phyloP scores from a whole-genome alignment of 2,797 vertebrate species.

The Oreortyx pictus region DNA sequence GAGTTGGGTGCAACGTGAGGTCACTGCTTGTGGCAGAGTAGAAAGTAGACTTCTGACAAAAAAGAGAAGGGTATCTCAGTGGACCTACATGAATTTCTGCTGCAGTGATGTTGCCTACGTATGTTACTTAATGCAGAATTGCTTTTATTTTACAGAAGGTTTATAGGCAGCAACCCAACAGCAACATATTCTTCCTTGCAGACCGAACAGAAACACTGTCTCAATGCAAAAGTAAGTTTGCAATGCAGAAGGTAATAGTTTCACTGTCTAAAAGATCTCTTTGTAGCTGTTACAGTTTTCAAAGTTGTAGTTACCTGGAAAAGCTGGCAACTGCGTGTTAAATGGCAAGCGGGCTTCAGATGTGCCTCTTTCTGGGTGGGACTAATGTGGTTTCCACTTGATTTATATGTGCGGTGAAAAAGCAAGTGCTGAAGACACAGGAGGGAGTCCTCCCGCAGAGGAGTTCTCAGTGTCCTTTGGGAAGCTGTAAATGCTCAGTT shows the following conservation, averaged over 20 bases:
- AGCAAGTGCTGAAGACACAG: neutral
- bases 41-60: neutral
- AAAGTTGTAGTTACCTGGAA: neutral
- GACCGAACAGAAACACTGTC: slow-evolving; percentile 87
- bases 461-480: neutral
- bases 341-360: neutral
- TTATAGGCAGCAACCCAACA: slow-evolving; percentile 93
- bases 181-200: slow-evolving; percentile 92
- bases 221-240: slow-evolving; percentile 89
- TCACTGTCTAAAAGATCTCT: neutral
- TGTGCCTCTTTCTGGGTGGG: neutral
- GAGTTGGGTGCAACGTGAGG: neutral
- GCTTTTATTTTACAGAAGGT: slow-evolving; percentile 87
- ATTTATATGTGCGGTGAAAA: neutral
- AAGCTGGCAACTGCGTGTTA: neutral
- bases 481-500: neutral
- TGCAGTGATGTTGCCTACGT: neutral
- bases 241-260: neutral
- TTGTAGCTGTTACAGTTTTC: neutral
- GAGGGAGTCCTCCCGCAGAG: neutral
- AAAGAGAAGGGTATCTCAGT: neutral
- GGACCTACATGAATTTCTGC: neutral
- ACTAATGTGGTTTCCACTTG: neutral
- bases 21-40: neutral
- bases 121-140: neutral